Conservation (phyloP, 2,888 invertebrate genomes). For the Endotricha flammealis region DNA sequence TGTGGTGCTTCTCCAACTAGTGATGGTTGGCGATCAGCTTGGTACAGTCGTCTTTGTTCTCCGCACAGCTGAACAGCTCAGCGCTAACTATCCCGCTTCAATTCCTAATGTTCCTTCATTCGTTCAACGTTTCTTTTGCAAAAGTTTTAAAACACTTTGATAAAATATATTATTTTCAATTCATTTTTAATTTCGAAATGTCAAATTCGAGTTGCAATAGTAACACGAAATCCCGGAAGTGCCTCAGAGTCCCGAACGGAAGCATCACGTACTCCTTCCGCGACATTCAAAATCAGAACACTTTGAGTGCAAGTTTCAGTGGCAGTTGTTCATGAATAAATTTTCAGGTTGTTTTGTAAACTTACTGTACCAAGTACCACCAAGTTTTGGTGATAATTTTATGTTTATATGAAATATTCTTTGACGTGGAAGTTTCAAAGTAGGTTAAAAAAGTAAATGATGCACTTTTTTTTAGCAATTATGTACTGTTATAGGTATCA, state of each 20-base stretch:
- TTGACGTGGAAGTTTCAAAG: no score
- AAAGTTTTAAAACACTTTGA: not conserved
- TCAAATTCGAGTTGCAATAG: slow-evolving; percentile 7
- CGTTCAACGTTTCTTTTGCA: no score
- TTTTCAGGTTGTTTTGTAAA: slow-evolving; percentile 32
- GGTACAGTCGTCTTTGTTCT: no score
- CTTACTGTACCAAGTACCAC: slow-evolving; percentile 1
- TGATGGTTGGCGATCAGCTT: no score
- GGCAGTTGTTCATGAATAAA: slow-evolving; percentile 39
- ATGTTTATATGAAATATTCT: slow-evolving; percentile 1
- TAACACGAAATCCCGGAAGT: slow-evolving; percentile 19
- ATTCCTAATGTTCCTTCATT: no score
- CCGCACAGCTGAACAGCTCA: no score
- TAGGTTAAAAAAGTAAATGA: no score
- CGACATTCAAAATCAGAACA: slow-evolving; percentile 40
- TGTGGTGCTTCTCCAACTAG: no score
- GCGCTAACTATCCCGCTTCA: no score
- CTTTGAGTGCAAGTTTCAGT: slow-evolving; percentile 32
- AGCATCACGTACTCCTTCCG: slow-evolving; percentile 35
- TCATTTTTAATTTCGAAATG: not conserved
- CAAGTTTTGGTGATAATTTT: not conserved
- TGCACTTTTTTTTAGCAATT: no score
- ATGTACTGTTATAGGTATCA: no score
- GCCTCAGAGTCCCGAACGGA: slow-evolving; percentile 25
- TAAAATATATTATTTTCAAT: no score